Base-by-base conservation (phyloP, 2,888 invertebrate species). In the Polydrusus pterygomalis region DNA sequence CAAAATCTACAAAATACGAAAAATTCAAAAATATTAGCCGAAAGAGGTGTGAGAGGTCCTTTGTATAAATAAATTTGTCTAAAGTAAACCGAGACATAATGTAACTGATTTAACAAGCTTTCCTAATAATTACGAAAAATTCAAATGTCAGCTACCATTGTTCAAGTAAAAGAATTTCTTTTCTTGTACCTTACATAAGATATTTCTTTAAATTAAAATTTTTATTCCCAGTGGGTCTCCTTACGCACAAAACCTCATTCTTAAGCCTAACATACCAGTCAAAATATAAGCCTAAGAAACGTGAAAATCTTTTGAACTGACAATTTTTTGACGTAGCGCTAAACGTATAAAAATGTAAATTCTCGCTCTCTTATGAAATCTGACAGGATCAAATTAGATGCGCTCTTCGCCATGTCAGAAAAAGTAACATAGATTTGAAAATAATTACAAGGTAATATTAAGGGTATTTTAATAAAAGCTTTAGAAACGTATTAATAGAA, bases 241-340 rank as follows among this genome's bases (percentile, higher is more conserved):
- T 34, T 43, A 43, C 20, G 13, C 45, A 45, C 34, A 51, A 56
- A 56, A 13, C 15, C 38, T 38, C 54, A 67, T 67, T 47, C 58
- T 60, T 60, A 60, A 49, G 17, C 63, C 63, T 68, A 77, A 74
- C 79, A 79, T 77, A 58, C 77, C 60, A 79, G 79, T 81, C 81
- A 79, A 79, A 82, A 82, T 79, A 80, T 78, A 78, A 74, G 62
- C 63, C 43, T 75, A 68, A 78, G 79, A 80, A 80, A 81, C 70
- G 79, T 79, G 78, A 80, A 82, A 81, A 80, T 79, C 78, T 78
- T 74, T 77, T 78, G 79, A 80, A 80, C 82, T 80, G 83, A 82
- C 83, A 81, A n/a, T 78, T 78, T 82, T 80, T 77, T 78, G 77
- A 81, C 79, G 71, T 77, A 80, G 78, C 80, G 38, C 58, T 80